phyloP scores from a whole-genome alignment of 1,140 invertebrate genomes.

The Elymnias hypermnestra region DNA sequence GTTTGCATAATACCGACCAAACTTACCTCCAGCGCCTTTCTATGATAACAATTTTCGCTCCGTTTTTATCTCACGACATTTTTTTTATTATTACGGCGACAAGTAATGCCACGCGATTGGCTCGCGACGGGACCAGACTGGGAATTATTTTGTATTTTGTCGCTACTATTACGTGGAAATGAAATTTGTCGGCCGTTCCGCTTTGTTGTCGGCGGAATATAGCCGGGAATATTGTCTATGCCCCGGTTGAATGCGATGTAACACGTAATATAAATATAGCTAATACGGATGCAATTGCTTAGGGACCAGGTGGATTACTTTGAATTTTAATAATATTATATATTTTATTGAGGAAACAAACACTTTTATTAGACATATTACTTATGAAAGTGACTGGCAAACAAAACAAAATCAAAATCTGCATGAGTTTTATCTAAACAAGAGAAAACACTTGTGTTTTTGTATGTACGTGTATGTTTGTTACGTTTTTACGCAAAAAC shows the following conservation, averaged over 20 bases:
- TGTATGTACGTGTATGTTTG: no score
- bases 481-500: no score
- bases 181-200: conserved; percentile 18
- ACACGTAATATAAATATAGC: conserved; percentile 2
- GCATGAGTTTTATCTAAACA: no score
- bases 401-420: no score
- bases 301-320: no score
- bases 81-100: conserved; percentile 49
- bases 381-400: no score
- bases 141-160: conserved; percentile 37
- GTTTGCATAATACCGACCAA: conserved; percentile 30
- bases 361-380: no score
- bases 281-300: no score
- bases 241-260: no score
- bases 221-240: conserved; percentile 12
- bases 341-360: no score
- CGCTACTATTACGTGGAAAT: conserved; percentile 22
- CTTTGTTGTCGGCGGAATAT: conserved; percentile 14
- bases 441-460: no score
- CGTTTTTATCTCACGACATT: conserved; percentile 40
- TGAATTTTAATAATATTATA: no score
- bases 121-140: conserved; percentile 23
- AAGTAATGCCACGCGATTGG: conserved; percentile 39
- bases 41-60: conserved; percentile 59
- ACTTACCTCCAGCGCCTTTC: conserved; percentile 30